Evolutionary conservation across 2,113 vertebrate genomes (phyloP).

Genomic region (Phodopus roborovskii): DNA sequence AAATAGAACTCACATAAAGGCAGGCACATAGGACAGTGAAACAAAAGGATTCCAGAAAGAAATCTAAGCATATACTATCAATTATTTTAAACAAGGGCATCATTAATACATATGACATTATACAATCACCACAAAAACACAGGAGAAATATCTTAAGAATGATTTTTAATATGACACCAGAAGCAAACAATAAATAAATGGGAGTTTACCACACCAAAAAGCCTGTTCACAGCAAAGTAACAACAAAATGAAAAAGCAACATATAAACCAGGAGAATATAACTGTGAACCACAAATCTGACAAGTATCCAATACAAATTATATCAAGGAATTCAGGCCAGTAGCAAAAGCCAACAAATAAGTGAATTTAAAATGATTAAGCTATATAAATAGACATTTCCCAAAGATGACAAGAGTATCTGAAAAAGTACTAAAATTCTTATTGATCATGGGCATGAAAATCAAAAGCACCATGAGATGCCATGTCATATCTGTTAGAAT

Average conservation of each 20-base stretch:
- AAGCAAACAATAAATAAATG: not conserved
- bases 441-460: not conserved
- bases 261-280: not conserved
- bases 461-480: not conserved
- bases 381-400: not conserved
- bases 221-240: not conserved
- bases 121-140: not conserved
- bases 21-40: not conserved
- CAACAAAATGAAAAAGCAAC: not conserved
- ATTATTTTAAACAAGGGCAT: not conserved
- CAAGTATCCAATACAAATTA: not conserved
- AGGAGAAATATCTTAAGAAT: not conserved
- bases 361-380: not conserved
- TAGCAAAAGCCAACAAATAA: not conserved
- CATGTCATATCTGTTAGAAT: not conserved
- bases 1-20: not conserved
- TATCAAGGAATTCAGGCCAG: not conserved
- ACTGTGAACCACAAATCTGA: not conserved
- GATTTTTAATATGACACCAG: not conserved
- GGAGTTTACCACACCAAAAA: not conserved
- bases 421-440: not conserved
- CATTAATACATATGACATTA: not conserved
- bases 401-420: not conserved
- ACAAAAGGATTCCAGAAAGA: not conserved
- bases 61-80: not conserved